Evolutionary conservation across 2,797 vertebrate species (phyloP).

Genomic region (Poeciliopsis gracilis): DNA sequence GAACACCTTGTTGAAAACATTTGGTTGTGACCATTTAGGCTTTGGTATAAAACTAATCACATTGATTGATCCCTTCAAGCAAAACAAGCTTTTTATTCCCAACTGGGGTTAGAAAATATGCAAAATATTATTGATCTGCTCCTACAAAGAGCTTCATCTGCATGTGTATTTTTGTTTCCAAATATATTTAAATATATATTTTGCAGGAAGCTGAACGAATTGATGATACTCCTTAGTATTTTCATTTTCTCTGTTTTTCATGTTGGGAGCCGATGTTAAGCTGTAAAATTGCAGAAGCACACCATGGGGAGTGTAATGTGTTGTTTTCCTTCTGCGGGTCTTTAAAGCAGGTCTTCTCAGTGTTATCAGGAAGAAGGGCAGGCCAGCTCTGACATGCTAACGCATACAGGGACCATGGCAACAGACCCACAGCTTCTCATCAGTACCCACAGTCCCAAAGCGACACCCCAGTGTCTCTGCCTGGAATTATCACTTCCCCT

Average conservation of each 20-base stretch:
- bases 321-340: slow-evolving; percentile 51
- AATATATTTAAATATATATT: neutral
- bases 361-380: slow-evolving; percentile 67
- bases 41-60: slow-evolving; percentile 10
- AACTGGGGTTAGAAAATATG: slow-evolving; percentile 13
- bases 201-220: slow-evolving; percentile 23
- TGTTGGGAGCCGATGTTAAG: slow-evolving; percentile 49
- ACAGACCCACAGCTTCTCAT: slow-evolving; percentile 72
- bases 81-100: slow-evolving; percentile 7
- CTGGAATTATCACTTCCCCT: slow-evolving; percentile 58
- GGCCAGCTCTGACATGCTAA: slow-evolving; percentile 62
- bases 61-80: slow-evolving; percentile 2
- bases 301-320: slow-evolving; percentile 44
- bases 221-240: slow-evolving; percentile 9
- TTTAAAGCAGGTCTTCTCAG: slow-evolving; percentile 61
- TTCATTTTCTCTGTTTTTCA: slow-evolving; percentile 21
- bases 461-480: slow-evolving; percentile 57
- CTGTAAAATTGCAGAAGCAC: slow-evolving; percentile 46
- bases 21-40: neutral
- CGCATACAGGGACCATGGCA: slow-evolving; percentile 70
- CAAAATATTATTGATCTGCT: slow-evolving; percentile 27
- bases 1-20: neutral
- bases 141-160: slow-evolving; percentile 38
- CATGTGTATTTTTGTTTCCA: slow-evolving; percentile 44
- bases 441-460: slow-evolving; percentile 63